Conservation (phyloP, 2,797 vertebrate genomes). For the Leptatherina wallacei region DNA sequence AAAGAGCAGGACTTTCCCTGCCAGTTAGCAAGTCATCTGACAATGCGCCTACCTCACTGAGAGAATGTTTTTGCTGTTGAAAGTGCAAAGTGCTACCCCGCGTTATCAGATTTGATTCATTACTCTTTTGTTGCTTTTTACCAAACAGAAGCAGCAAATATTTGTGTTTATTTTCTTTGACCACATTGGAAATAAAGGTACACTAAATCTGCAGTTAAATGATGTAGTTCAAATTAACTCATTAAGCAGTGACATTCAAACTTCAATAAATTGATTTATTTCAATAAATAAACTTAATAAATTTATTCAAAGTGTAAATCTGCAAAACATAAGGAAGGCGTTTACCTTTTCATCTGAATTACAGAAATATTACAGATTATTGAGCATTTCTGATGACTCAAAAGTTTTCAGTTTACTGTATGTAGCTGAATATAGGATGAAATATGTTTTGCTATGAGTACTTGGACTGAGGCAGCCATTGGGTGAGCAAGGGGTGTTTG, state of each 20-base stretch:
- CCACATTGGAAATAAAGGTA: slow-evolving; percentile 30
- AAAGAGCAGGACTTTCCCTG: slow-evolving; percentile 56
- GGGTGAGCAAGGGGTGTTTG: slow-evolving; percentile 80
- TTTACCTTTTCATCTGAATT: slow-evolving; percentile 30
- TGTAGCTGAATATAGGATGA: slow-evolving; percentile 57
- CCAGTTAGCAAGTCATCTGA: slow-evolving; percentile 40
- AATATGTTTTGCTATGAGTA: slow-evolving; percentile 65
- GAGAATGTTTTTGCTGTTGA: slow-evolving; percentile 48
- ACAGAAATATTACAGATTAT: slow-evolving; percentile 45
- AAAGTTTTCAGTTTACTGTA: slow-evolving; percentile 44
- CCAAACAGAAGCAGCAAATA: slow-evolving; percentile 13
- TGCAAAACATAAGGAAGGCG: slow-evolving; percentile 30
- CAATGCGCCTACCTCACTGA: slow-evolving; percentile 16
- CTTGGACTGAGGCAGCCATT: slow-evolving; percentile 70
- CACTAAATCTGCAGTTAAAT: not conserved
- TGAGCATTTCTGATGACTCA: slow-evolving; percentile 27
- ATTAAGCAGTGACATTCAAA: slow-evolving; percentile 20
- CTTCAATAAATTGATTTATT: slow-evolving; percentile 1
- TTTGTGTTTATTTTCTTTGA: slow-evolving; percentile 28
- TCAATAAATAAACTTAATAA: slow-evolving; percentile 15
- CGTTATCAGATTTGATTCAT: slow-evolving; percentile 46
- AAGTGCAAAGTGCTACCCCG: slow-evolving; percentile 8
- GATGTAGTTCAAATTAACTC: slow-evolving; percentile 2
- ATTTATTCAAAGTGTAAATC: slow-evolving; percentile 26
- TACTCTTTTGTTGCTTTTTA: slow-evolving; percentile 55